Conservation (phyloP, 2,113 vertebrate genomes). For the Takifugu bimaculatus region DNA sequence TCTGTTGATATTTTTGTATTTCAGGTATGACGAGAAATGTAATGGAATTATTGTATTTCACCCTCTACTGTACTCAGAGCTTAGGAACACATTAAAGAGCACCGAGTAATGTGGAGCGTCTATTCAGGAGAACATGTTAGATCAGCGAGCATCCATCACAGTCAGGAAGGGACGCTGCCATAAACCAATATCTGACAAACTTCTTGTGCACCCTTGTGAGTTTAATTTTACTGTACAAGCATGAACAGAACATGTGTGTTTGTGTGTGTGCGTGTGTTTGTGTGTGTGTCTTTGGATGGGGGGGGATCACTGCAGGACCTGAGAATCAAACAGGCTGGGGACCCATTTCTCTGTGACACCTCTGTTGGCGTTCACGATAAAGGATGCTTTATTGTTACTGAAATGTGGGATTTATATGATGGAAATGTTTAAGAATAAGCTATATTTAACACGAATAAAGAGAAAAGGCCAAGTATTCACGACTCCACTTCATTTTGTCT, state of each 20-base stretch:
- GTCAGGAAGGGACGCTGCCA: conserved; percentile 23
- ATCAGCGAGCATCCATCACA: conserved; percentile 20
- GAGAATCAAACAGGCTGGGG: too few species aligned
- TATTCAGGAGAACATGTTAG: conserved; percentile 32
- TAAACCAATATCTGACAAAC: conserved; percentile 21
- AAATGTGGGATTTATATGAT: conserved; percentile 18
- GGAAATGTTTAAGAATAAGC: conserved; percentile 66
- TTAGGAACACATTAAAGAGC: conserved; percentile 48
- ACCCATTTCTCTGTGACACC: too few species aligned
- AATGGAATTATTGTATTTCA: conserved; percentile 51
- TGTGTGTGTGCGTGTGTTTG: not conserved
- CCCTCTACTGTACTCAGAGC: conserved; percentile 69
- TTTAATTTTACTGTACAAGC: conserved; percentile 39
- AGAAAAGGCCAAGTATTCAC: conserved; percentile 19
- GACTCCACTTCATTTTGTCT: conserved; percentile 4
- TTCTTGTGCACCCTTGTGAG: conserved; percentile 18
- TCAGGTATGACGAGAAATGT: conserved; percentile 54
- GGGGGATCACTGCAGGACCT: too few species aligned
- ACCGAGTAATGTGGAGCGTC: conserved; percentile 20
- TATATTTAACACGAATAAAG: conserved; percentile 70
- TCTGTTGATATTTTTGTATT: conserved; percentile 44
- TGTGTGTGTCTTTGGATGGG: too few species aligned
- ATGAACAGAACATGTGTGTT: conserved; percentile 1
- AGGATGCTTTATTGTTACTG: too few species aligned
- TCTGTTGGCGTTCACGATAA: too few species aligned